Evolutionary conservation across 2,797 vertebrate genomes (phyloP), one percentile per base, ranked within the genome.

Genomic region (Pagetopsis macropterus): DNA sequence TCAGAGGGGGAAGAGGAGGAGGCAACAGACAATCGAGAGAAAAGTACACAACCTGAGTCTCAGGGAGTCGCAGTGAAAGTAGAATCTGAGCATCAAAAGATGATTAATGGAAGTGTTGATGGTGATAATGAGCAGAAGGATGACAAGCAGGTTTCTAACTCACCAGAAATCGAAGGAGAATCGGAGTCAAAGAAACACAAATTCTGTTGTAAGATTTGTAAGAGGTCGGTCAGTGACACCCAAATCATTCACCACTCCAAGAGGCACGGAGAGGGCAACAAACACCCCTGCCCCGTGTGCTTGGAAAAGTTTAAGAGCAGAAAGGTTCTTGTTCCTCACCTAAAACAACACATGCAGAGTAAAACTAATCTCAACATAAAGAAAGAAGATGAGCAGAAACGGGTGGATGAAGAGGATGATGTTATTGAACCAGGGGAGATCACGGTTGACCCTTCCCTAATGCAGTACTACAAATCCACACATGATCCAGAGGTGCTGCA

Each of bases 171-270:
- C 21, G 45, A 74, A 58, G 61, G 3, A 52, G 71, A 80, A 57
- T 37, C 59, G 0, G 83, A 86, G 31, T 44, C 61, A 92, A 95
- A 96, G 84, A 96, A 96, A 14, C 95, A 94, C 70, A 98, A 96
- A 60, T 96, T 99, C 82, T 94, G 93, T 69, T 99, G 98, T 90
- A 92, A 95, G 72, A 94, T 99, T 55, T 99, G 98, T 91, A 96
- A 97, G 85, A 95, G 95, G 78, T 94, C 95, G 27, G 93, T 97
- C 71, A 95, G 94, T 79, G 96, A 97, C 74, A 92, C 94, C 31
- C 95, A 96, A 76, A 94, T 99, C 64, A 82, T 97, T 77, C 96
- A 97, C 86, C 98, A 99, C 90, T 97, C 98, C 23, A 97, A 96
- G 93, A 97, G 96, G 93, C 98, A 99, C 17, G 93, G 95, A 79